Percentiles rank a stretch among this genome's conserved stretches.
Conservation (phyloP, 1,140 invertebrate species). For the Calliphora vicina region DNA sequence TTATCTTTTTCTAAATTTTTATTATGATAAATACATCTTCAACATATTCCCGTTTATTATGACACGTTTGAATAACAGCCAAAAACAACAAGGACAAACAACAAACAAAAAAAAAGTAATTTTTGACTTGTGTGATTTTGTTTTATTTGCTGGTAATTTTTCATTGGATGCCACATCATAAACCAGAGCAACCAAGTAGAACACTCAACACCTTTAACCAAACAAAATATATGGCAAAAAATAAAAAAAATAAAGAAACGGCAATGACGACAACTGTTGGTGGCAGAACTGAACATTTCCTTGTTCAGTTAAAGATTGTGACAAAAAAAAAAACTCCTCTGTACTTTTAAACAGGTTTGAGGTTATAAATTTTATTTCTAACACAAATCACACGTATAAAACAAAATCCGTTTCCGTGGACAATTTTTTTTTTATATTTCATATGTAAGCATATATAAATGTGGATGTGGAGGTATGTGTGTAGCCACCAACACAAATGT, state of each 20-base stretch:
- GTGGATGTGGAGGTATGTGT: neutral
- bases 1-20: neutral
- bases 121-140: constrained; percentile 1
- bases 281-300: neutral
- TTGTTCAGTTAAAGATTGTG: neutral
- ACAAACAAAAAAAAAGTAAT: neutral
- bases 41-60: neutral
- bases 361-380: constrained; percentile 34
- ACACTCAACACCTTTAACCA: constrained; percentile 19
- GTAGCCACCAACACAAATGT: constrained; percentile 6
- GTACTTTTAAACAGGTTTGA: no score
- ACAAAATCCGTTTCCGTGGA: constrained; percentile 31
- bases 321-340: no score
- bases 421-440: neutral
- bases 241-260: neutral
- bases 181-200: neutral
- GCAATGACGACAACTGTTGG: neutral
- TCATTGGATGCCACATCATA: constrained; percentile 25
- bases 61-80: neutral
- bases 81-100: no score
- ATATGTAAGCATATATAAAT: neutral
- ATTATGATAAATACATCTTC: neutral
- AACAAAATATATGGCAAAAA: neutral
- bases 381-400: constrained; percentile 22
- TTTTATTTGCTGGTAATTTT: constrained; percentile 30